Base-by-base conservation (phyloP, 1,140 invertebrate genomes). In the Mycetomoellerius zeteki region DNA sequence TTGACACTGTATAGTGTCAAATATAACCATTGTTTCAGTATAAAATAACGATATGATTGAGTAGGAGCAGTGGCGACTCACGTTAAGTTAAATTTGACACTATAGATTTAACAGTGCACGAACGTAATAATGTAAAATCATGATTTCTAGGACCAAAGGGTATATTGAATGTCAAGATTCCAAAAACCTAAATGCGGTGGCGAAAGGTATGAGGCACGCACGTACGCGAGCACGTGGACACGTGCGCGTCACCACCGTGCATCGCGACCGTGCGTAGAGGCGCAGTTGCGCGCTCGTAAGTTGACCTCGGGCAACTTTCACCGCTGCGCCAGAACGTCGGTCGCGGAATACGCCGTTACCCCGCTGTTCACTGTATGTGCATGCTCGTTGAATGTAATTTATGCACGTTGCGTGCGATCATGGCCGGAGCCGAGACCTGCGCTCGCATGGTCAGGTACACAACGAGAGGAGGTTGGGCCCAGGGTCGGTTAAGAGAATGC, bases 231-330 rank as follows among this genome's bases (percentile, higher is more conserved):
- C 75, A 81, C 24, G 52, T 33, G n/a, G 19, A 76, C 81, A 56
- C 85, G 72, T 69, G n/a, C 73, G 85, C 43, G 67, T 52, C 37
- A 24, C 21, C 37, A 10, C 52, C 12, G 30, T 10, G 47, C 77
- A 75, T n/a, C 72, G 30, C 72, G 71, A 21, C n/a, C 30, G 33
- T 58, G 54, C 71, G 60, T 76, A 62, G 76, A 73, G 75, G n/a
- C 37, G 67, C 54, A 69, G 69, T 88, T 62, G 56, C 33, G 37
- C 75, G 90, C 62, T 86, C 54, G 89, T 91, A 88, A 90, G 89
- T 93, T 93, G 93, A 94, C 94, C 93, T 94, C 93, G 93, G 90
- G 92, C 89, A 94, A 94, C 94, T 94, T 94, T 94, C 94, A 94
- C 93, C 93, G 89, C 54, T 67, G 81, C 88, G 85, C 88, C 91